Conservation (phyloP, 2,113 vertebrate species). For the Myxocyprinus asiaticus region DNA sequence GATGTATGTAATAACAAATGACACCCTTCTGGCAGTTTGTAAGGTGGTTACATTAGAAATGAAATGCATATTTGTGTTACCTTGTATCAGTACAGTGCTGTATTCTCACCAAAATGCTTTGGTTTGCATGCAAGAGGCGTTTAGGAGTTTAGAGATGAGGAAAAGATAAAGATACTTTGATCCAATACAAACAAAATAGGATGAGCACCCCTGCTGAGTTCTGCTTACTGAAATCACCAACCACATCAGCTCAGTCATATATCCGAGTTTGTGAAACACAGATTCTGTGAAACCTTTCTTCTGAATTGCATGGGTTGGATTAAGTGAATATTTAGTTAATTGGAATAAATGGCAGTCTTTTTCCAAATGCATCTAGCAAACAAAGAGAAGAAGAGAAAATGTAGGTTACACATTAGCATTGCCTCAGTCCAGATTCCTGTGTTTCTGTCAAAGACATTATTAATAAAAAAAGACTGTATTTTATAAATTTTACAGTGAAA, state of each 20-base stretch:
- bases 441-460: slow-evolving; percentile 18
- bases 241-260: not conserved
- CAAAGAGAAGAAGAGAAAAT: slow-evolving; percentile 11
- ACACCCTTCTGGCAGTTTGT: too few species aligned
- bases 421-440: slow-evolving; percentile 22
- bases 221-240: slow-evolving; percentile 4
- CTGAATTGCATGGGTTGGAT: slow-evolving; percentile 34
- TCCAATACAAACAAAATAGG: not conserved
- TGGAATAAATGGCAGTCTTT: slow-evolving; percentile 13
- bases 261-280: slow-evolving; percentile 9
- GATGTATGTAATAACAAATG: too few species aligned
- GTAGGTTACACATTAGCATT: slow-evolving; percentile 32
- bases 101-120: too few species aligned
- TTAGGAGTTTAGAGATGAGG: too few species aligned
- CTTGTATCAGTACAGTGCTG: too few species aligned
- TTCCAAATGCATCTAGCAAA: slow-evolving; percentile 26
- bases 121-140: too few species aligned
- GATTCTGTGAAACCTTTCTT: not conserved
- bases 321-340: slow-evolving; percentile 38
- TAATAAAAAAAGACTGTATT: slow-evolving; percentile 28
- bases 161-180: too few species aligned
- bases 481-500: slow-evolving; percentile 15
- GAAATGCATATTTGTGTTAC: too few species aligned
- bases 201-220: slow-evolving; percentile 25
- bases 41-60: too few species aligned